These are phyloP conservation scores for Chiloscyllium punctatum DNA, from an alignment of 2,797 vertebrate species.

Conservation along the genomic window DNA sequence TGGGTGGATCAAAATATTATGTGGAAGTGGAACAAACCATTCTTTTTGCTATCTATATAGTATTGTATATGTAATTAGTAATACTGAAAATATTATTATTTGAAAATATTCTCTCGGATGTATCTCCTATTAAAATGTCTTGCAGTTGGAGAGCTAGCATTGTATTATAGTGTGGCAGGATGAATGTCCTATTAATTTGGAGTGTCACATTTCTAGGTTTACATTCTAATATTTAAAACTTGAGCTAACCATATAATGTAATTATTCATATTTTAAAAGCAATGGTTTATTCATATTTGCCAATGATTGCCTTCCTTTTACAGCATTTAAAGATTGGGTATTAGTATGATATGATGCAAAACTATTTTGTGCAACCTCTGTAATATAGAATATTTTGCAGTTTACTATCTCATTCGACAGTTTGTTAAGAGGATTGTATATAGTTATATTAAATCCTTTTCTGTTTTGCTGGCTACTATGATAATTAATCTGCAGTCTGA, in stretches of 20 bases:
- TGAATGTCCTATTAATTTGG: background rate
- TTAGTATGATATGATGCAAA: background rate
- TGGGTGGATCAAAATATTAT: background rate
- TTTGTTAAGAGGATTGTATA: background rate
- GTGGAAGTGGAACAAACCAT: background rate
- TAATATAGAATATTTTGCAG: background rate
- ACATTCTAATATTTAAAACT: conserved; percentile 27
- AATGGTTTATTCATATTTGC: background rate
- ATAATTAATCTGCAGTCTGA: background rate
- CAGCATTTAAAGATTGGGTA: background rate
- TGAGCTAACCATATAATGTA: background rate
- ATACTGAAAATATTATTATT: background rate
- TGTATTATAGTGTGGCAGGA: background rate
- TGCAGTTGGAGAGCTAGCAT: background rate
- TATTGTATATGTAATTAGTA: conserved; percentile 16
- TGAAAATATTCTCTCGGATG: background rate
- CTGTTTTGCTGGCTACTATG: background rate
- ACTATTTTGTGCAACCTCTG: background rate
- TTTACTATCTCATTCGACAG: conserved; percentile 2
- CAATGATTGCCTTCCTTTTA: background rate
- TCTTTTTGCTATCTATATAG: conserved; percentile 11
- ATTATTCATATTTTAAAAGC: background rate
- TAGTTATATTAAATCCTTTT: background rate
- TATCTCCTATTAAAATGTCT: background rate
- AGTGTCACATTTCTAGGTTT: background rate